Conservation (phyloP, 2,888 invertebrate genomes). For the Drosophila mulleri region DNA sequence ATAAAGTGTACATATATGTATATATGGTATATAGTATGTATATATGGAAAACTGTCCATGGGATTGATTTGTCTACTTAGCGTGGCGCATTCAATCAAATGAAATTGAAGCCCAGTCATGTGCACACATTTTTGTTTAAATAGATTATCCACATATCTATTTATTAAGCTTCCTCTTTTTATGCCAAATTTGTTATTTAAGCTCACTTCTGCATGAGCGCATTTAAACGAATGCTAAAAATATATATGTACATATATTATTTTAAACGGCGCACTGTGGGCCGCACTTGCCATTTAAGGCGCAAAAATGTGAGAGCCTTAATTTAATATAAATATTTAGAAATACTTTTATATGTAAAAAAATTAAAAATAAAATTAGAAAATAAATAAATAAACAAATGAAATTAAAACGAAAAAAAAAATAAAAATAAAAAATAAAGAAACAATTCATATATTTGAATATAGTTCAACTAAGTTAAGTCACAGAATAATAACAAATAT, state of each 20-base stretch:
- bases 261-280: not conserved
- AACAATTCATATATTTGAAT: no score
- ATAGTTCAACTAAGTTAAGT: no score
- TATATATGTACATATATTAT: slow-evolving; percentile 2
- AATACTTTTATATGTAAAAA: no score
- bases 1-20: not conserved
- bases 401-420: no score
- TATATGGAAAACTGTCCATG: not conserved
- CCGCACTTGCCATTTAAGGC: not conserved
- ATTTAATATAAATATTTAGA: not conserved
- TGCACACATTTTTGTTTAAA: slow-evolving; percentile 12
- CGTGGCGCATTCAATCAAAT: slow-evolving; percentile 26
- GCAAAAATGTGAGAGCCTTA: not conserved
- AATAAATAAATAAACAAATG: no score
- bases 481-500: not conserved
- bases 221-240: slow-evolving; percentile 4
- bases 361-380: no score
- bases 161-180: slow-evolving; percentile 13
- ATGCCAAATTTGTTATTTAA: slow-evolving; percentile 16
- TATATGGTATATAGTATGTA: not conserved
- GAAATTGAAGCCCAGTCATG: slow-evolving; percentile 19
- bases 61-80: slow-evolving; percentile 25
- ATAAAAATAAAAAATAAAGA: no score
- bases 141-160: slow-evolving; percentile 15
- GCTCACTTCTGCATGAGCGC: slow-evolving; percentile 8